Evolutionary conservation across 2,888 invertebrate genomes (phyloP).

Genomic region (Hypomecis atomaria): DNA sequence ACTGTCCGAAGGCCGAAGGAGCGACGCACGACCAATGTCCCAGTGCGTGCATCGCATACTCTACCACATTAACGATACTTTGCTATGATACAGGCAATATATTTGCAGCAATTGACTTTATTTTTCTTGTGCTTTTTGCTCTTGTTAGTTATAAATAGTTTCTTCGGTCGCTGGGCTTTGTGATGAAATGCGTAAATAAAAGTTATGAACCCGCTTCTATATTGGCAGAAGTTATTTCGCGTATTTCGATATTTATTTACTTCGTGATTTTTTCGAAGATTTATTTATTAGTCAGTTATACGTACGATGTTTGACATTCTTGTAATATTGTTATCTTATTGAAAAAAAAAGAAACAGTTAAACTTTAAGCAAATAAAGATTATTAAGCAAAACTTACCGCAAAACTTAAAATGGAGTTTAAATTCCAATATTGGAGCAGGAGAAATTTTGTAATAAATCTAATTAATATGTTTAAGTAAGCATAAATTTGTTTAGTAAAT

Average conservation of each 20-base stretch:
- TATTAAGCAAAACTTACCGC: too few species aligned
- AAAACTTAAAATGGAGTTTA: neutral
- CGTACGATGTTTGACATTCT: too few species aligned
- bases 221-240: too few species aligned
- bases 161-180: slow-evolving; percentile 12
- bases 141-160: slow-evolving; percentile 25
- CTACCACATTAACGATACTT: slow-evolving; percentile 20
- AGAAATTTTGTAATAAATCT: neutral
- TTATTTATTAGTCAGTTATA: too few species aligned
- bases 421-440: neutral
- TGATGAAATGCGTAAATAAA: neutral
- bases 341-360: too few species aligned
- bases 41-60: slow-evolving; percentile 57
- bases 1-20: slow-evolving; percentile 58
- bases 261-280: too few species aligned
- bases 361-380: too few species aligned
- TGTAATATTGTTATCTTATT: too few species aligned
- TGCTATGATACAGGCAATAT: slow-evolving; percentile 24
- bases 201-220: too few species aligned
- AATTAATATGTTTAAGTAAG: neutral
- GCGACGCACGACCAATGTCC: slow-evolving; percentile 52
- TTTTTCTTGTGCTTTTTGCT: slow-evolving; percentile 25
- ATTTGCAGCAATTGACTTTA: slow-evolving; percentile 29
- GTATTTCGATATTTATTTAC: too few species aligned
- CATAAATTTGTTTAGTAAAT: neutral